These are phyloP conservation scores for Hemiprocne comata DNA, from an alignment of 2,113 vertebrate species.

Conservation along the genomic window DNA sequence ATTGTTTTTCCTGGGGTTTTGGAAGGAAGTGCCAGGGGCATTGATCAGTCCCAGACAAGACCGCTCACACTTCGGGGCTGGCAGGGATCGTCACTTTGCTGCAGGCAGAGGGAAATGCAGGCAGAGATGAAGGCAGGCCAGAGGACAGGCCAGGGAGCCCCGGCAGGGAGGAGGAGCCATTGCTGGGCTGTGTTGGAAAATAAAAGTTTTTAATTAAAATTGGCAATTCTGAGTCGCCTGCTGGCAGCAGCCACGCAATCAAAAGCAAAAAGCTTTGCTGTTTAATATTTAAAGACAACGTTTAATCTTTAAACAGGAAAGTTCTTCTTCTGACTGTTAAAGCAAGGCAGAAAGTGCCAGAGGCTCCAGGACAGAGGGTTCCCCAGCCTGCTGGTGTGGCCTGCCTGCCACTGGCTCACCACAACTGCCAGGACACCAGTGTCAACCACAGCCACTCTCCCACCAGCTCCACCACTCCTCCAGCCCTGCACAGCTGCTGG, in stretches of 20 bases:
- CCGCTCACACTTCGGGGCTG: conserved; percentile 74
- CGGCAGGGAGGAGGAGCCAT: background rate
- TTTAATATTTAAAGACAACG: conserved; percentile 76
- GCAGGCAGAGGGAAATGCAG: background rate
- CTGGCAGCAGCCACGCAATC: conserved; percentile 72
- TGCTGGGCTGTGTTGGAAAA: conserved; percentile 39
- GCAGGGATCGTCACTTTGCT: background rate
- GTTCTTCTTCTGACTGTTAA: conserved; percentile 76
- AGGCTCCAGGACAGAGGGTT: background rate
- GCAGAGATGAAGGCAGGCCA: conserved; percentile 14
- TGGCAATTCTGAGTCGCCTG: conserved; percentile 72
- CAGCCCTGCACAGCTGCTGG: rapidly evolving
- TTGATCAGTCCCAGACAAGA: conserved; percentile 91
- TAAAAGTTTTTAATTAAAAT: conserved; percentile 76
- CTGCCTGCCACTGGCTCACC: background rate
- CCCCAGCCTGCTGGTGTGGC: background rate
- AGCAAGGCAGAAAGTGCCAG: background rate
- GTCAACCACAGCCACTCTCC: background rate
- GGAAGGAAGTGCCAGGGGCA: conserved; percentile 96
- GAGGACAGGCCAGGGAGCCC: background rate
- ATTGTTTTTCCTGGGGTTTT: conserved; percentile 99
- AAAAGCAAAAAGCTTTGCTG: conserved; percentile 65
- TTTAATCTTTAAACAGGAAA: conserved; percentile 79
- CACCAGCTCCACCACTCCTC: rapidly evolving
- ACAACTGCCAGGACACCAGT: background rate